Conservation (phyloP, 2,113 vertebrate genomes). For the Tetraodon nigroviridis region DNA sequence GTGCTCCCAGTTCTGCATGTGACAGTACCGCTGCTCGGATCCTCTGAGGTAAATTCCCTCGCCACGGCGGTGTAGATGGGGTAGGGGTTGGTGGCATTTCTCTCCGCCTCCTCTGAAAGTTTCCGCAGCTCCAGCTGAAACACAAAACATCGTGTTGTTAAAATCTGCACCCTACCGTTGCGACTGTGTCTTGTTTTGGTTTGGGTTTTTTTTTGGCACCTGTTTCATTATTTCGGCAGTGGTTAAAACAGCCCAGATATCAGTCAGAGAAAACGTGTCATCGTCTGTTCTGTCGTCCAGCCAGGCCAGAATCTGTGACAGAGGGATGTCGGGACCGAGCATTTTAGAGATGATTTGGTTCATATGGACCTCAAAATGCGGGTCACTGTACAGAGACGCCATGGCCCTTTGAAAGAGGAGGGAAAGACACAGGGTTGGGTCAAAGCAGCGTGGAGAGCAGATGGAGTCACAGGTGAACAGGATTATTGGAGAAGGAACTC, state of each 20-base stretch:
- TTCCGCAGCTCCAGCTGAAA: constrained; percentile 39
- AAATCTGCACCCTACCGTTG: no score
- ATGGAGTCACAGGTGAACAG: not conserved
- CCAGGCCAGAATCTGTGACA: constrained; percentile 16
- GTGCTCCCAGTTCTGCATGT: no score
- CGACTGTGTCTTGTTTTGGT: no score
- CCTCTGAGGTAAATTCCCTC: not conserved
- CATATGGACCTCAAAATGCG: constrained; percentile 27
- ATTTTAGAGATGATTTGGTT: constrained; percentile 5
- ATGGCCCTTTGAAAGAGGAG: not conserved
- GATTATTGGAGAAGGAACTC: not conserved
- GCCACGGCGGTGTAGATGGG: constrained; percentile 56
- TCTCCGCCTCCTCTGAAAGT: constrained; percentile 49
- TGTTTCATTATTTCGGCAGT: constrained; percentile 36
- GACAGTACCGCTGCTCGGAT: no score
- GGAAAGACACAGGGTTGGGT: not conserved
- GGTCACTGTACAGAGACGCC: not conserved
- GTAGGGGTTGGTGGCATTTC: constrained; percentile 55
- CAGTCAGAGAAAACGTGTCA: constrained; percentile 32
- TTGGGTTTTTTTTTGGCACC: not conserved
- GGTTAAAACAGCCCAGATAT: constrained; percentile 39
- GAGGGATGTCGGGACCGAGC: not conserved
- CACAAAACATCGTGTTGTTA: not conserved
- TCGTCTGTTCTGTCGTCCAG: constrained; percentile 10
- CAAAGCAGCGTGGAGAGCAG: not conserved